These are phyloP conservation scores for Vanessa cardui DNA, from an alignment of 2,888 invertebrate species.

Conservation along the genomic window DNA sequence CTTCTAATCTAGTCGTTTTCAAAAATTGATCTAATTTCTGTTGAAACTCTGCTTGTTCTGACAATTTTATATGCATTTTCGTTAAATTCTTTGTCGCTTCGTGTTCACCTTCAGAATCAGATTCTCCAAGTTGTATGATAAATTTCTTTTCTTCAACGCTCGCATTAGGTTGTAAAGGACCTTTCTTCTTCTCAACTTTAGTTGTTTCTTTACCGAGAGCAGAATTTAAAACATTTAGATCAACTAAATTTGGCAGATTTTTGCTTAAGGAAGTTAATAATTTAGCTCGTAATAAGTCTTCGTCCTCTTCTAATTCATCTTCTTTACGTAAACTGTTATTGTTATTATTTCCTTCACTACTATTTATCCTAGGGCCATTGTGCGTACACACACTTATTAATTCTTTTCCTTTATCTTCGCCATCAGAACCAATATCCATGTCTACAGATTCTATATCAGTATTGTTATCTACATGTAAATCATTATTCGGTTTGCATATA, in stretches of 20 bases:
- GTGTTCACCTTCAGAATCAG: conserved; percentile 78
- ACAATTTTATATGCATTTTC: conserved; percentile 77
- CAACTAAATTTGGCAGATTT: conserved; percentile 75
- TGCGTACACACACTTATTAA: conserved; percentile 40
- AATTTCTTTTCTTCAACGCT: conserved; percentile 67
- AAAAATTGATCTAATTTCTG: conserved; percentile 72
- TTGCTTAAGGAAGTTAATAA: conserved; percentile 83
- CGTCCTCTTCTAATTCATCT: conserved; percentile 82
- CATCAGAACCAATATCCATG: conserved; percentile 79
- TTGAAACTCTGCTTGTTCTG: conserved; percentile 73
- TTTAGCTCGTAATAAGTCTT: conserved; percentile 83
- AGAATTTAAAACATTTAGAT: conserved; percentile 52
- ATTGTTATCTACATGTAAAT: conserved; percentile 58
- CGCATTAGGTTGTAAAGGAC: conserved; percentile 35
- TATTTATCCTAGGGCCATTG: conserved; percentile 37
- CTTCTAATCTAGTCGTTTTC: conserved; percentile 71
- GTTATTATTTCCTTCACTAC: conserved; percentile 31
- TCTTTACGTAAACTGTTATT: conserved; percentile 35
- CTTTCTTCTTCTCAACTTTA: conserved; percentile 19
- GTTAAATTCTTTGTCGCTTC: conserved; percentile 79
- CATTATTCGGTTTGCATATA: conserved; percentile 41
- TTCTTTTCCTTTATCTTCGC: conserved; percentile 66
- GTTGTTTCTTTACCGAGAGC: conserved; percentile 42
- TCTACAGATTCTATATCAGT: conserved; percentile 79
- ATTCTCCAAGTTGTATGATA: conserved; percentile 71